Percentiles rank a stretch among this genome's conserved stretches.
These are phyloP conservation scores for Rhaphigaster nebulosa DNA, from an alignment of 2,888 invertebrate genomes.

Conservation along the genomic window DNA sequence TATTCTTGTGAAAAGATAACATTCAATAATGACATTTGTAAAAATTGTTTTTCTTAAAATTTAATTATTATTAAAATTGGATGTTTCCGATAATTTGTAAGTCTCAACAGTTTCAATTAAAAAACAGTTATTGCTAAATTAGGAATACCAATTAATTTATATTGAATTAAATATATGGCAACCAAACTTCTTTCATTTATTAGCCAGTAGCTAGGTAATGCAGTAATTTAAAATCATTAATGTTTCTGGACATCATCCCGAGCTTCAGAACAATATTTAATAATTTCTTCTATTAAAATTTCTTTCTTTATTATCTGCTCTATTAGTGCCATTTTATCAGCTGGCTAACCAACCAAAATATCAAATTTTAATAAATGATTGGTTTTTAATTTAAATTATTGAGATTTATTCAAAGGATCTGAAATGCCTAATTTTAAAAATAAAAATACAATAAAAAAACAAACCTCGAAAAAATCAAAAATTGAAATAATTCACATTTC, in stretches of 20 bases:
- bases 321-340: too few species aligned
- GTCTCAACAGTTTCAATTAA: neutral
- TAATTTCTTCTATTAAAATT: too few species aligned
- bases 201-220: too few species aligned
- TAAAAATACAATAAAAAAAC: neutral
- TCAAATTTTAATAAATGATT: neutral
- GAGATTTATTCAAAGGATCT: neutral
- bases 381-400: too few species aligned
- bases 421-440: neutral
- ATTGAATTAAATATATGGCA: neutral
- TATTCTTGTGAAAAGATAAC: too few species aligned
- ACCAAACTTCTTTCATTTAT: too few species aligned
- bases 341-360: neutral
- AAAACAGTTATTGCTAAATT: neutral
- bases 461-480: too few species aligned
- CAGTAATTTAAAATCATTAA: too few species aligned
- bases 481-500: neutral
- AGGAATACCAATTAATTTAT: neutral
- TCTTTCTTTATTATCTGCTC: too few species aligned
- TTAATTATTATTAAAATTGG: neutral
- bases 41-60: neutral
- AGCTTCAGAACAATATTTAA: too few species aligned
- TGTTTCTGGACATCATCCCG: too few species aligned
- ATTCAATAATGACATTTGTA: too few species aligned
- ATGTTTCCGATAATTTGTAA: neutral